These are phyloP conservation scores for Odontothrips loti DNA, from an alignment of 2,888 invertebrate genomes.

Conservation along the genomic window DNA sequence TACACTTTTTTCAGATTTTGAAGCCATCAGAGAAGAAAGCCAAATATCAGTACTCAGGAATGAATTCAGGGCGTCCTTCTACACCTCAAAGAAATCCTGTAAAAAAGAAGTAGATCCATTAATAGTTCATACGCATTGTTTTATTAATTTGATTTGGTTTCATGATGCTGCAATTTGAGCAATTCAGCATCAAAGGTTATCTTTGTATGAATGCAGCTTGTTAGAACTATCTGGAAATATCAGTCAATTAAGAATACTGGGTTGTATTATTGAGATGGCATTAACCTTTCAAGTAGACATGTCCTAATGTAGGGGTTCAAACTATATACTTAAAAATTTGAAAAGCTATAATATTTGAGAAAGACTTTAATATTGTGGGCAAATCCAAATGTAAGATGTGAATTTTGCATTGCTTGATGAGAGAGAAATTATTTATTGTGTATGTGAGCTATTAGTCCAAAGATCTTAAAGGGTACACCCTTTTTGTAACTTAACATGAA, in stretches of 20 bases:
- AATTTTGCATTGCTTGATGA: background rate
- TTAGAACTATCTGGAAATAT: background rate
- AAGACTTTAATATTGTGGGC: background rate
- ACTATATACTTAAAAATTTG: background rate
- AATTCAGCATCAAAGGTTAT: background rate
- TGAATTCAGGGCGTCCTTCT: conserved; percentile 79
- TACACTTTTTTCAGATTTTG: conserved; percentile 68
- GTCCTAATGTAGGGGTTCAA: background rate
- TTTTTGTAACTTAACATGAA: background rate
- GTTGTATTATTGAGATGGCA: background rate
- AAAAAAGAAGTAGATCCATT: conserved; percentile 55
- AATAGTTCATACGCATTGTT: background rate
- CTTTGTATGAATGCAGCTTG: background rate
- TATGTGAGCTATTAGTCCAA: conserved; percentile 20
- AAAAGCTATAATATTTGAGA: background rate
- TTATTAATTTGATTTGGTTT: background rate
- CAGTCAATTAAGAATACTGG: background rate
- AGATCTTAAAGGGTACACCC: background rate
- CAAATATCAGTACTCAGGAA: conserved; percentile 93
- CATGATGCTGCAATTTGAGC: background rate
- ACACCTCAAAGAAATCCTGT: conserved; percentile 72
- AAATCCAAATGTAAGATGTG: background rate
- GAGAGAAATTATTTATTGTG: conserved; percentile 9
- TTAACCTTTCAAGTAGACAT: background rate
- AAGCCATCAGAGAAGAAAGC: conserved; percentile 99